Conservation (phyloP, 2,888 invertebrate genomes). For the Drosophila siamana region DNA sequence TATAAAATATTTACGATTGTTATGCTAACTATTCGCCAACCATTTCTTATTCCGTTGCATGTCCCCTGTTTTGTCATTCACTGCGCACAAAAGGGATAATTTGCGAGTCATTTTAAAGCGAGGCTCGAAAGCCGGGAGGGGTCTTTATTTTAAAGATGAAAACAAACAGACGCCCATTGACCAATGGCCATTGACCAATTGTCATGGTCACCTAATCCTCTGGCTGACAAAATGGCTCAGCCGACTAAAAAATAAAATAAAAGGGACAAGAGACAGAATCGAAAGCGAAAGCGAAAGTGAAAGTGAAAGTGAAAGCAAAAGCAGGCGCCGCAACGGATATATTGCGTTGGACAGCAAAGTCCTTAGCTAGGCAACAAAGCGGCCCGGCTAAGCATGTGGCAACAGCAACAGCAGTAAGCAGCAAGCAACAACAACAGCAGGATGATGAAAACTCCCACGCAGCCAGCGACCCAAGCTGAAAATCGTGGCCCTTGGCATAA, state of each 20-base stretch:
- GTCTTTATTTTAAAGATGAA: slow-evolving; percentile 39
- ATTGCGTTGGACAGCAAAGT: slow-evolving; percentile 22
- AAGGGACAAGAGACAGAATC: slow-evolving; percentile 8
- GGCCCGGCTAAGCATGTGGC: slow-evolving; percentile 48
- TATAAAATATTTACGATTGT: too few species aligned
- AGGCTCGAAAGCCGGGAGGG: neutral
- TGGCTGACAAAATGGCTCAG: slow-evolving; percentile 58
- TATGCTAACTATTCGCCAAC: too few species aligned
- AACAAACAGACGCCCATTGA: slow-evolving; percentile 20
- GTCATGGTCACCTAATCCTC: slow-evolving; percentile 78
- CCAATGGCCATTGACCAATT: slow-evolving; percentile 52
- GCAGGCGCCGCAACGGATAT: slow-evolving; percentile 12
- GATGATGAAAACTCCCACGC: neutral
- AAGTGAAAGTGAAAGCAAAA: neutral
- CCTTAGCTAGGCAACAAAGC: slow-evolving; percentile 48
- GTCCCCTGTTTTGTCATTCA: neutral
- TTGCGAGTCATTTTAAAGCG: slow-evolving; percentile 21
- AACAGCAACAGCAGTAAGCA: slow-evolving; percentile 28
- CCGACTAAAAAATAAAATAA: neutral
- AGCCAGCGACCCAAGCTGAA: slow-evolving; percentile 18
- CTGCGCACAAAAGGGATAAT: neutral
- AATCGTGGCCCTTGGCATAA: slow-evolving; percentile 42
- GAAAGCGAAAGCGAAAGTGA: neutral
- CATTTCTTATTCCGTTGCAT: too few species aligned
- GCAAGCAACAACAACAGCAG: neutral